Percentiles rank a stretch among this genome's conserved stretches.
phyloP scores from a whole-genome alignment of 2,888 invertebrate genomes.

The Eumerus sabulonum region DNA sequence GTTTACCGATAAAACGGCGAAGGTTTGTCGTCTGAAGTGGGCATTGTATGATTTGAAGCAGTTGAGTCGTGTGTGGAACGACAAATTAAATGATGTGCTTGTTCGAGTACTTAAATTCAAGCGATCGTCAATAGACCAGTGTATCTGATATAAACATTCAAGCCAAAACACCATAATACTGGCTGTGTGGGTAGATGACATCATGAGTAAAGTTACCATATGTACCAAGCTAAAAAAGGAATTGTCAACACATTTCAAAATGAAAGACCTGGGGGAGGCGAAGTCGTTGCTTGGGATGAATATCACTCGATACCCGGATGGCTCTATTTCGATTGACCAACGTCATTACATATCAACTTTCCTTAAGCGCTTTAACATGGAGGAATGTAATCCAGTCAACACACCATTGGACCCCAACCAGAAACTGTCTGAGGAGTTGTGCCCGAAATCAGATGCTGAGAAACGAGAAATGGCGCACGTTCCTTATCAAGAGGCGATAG shows the following conservation, averaged over 20 bases:
- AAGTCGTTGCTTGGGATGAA: constrained; percentile 36
- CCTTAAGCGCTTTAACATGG: constrained; percentile 43
- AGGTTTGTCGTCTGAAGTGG: too few relatives aligned
- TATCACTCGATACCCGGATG: constrained; percentile 21
- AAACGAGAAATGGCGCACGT: constrained; percentile 31
- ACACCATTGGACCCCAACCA: constrained; percentile 53
- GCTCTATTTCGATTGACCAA: constrained; percentile 33
- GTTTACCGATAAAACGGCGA: constrained; percentile 29
- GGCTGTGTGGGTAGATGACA: constrained; percentile 55
- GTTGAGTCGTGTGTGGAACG: constrained; percentile 53
- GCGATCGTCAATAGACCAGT: too few relatives aligned
- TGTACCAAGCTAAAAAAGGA: constrained; percentile 27
- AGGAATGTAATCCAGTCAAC: constrained; percentile 42
- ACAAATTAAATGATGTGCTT: constrained; percentile 34
- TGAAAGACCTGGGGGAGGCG: constrained; percentile 41
- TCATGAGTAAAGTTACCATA: constrained; percentile 15
- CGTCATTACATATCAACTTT: constrained; percentile 38
- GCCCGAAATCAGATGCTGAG: constrained; percentile 44
- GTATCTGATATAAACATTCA: too few relatives aligned
- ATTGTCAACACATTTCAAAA: constrained; percentile 40
- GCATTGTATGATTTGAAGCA: constrained; percentile 62
- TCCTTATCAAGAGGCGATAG: constrained; percentile 44
- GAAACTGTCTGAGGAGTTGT: too few relatives aligned
- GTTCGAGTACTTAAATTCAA: constrained; percentile 27
- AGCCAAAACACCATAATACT: too few relatives aligned